Conservation (phyloP, 1,140 invertebrate species). For the Ptiloglossa arizonensis region DNA sequence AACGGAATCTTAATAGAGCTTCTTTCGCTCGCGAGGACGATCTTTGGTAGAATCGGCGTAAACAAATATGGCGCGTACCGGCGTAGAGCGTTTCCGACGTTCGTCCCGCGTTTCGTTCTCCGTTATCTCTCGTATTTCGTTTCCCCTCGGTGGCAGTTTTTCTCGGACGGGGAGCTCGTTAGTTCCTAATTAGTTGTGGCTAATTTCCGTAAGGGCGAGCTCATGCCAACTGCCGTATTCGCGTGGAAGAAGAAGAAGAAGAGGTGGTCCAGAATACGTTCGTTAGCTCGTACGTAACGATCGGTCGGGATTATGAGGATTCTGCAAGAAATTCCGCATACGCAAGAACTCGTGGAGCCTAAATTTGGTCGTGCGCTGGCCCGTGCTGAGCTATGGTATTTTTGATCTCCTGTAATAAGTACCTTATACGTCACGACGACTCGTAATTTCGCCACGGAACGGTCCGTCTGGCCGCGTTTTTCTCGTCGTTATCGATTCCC, state of each 20-base stretch:
- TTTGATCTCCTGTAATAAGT: constrained; percentile 2
- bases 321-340: constrained; percentile 26
- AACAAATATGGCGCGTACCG: too few relatives aligned
- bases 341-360: constrained; percentile 34
- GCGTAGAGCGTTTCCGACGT: too few relatives aligned
- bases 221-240: not conserved
- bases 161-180: constrained; percentile 5
- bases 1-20: too few relatives aligned
- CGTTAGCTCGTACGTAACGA: constrained; percentile 12
- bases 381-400: not conserved
- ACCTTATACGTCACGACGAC: not conserved
- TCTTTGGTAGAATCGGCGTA: too few relatives aligned
- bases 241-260: constrained; percentile 4
- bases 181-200: constrained; percentile 22
- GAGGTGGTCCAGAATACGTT: constrained; percentile 18
- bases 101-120: not conserved
- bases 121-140: not conserved
- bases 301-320: not conserved
- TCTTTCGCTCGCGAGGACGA: too few relatives aligned
- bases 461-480: not conserved
- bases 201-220: constrained; percentile 23
- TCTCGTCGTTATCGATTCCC: not conserved
- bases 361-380: constrained; percentile 28
- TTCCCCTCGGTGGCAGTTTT: not conserved
- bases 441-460: not conserved